A percentile compares a stretch with the other conserved stretches of the same genome.
Evolutionary conservation across 2,888 invertebrate genomes (phyloP).

Genomic region (Apamea monoglypha): DNA sequence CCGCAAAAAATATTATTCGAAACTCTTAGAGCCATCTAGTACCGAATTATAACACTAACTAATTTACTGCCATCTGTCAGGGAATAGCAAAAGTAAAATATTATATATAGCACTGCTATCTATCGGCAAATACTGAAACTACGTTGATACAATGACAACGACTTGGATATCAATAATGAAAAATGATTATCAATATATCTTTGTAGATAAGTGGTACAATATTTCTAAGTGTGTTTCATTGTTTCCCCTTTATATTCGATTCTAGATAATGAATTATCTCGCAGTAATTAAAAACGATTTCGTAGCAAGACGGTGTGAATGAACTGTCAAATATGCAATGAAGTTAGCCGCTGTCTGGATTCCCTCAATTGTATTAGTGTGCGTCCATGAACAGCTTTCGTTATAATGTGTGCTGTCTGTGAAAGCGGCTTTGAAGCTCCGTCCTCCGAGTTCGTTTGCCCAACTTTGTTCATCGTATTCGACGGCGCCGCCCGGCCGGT

Average conservation of each 20-base stretch:
- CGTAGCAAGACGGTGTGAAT: constrained; percentile 80
- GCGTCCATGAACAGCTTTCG: constrained; percentile 67
- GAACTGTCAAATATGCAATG: constrained; percentile 86
- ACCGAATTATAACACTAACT: background rate
- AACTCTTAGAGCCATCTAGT: constrained; percentile 57
- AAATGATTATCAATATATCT: background rate
- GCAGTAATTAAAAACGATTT: constrained; percentile 59
- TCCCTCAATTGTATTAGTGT: constrained; percentile 68
- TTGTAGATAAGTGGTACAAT: background rate
- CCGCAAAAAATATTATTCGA: background rate
- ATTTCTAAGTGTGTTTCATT: background rate
- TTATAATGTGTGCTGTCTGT: constrained; percentile 78
- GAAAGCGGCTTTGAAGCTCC: constrained; percentile 79
- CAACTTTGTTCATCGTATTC: constrained; percentile 72
- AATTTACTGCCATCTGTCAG: constrained; percentile 64
- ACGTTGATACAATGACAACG: background rate
- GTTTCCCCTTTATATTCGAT: background rate
- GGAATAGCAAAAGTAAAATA: constrained; percentile 54
- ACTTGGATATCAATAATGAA: background rate
- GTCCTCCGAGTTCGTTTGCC: constrained; percentile 64
- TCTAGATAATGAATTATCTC: background rate
- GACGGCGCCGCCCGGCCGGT: constrained; percentile 68
- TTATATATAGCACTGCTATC: constrained; percentile 11
- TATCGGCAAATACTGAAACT: background rate
- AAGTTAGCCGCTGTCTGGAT: constrained; percentile 86